Conservation (phyloP, 2,113 vertebrate species). For the Misgurnus anguillicaudatus region DNA sequence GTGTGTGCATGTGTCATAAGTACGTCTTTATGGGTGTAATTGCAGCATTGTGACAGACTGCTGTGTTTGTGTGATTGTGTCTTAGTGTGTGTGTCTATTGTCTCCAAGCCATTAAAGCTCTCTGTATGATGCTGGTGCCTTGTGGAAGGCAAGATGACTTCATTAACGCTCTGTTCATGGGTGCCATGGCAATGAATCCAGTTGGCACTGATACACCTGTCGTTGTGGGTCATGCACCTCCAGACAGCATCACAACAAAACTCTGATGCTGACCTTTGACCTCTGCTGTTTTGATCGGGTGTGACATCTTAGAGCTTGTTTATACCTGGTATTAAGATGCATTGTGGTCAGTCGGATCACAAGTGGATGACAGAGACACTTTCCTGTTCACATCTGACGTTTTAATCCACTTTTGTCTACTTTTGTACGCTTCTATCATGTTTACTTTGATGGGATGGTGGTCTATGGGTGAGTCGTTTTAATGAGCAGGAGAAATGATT, state of each 20-base stretch:
- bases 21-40: not conserved
- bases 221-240: slow-evolving; percentile 41
- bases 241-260: slow-evolving; percentile 48
- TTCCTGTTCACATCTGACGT: no score
- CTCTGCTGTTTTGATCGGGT: not conserved
- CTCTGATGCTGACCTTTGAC: not conserved
- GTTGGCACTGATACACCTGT: slow-evolving; percentile 39
- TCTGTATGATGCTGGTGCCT: slow-evolving; percentile 60
- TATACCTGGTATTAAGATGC: no score
- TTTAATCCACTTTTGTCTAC: no score
- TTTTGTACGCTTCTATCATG: no score
- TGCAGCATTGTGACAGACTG: not conserved
- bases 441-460: no score
- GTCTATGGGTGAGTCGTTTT: no score
- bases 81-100: slow-evolving; percentile 18
- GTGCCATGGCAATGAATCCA: slow-evolving; percentile 60
- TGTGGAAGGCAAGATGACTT: slow-evolving; percentile 64
- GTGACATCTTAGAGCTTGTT: not conserved
- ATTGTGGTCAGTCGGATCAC: no score
- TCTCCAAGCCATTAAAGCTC: slow-evolving; percentile 19
- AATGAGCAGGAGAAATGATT: no score
- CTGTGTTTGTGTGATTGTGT: not conserved
- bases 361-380: no score
- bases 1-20: no score
- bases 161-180: slow-evolving; percentile 64